Evolutionary conservation across 2,888 invertebrate species (phyloP).

Genomic region (Camponotus fellah): DNA sequence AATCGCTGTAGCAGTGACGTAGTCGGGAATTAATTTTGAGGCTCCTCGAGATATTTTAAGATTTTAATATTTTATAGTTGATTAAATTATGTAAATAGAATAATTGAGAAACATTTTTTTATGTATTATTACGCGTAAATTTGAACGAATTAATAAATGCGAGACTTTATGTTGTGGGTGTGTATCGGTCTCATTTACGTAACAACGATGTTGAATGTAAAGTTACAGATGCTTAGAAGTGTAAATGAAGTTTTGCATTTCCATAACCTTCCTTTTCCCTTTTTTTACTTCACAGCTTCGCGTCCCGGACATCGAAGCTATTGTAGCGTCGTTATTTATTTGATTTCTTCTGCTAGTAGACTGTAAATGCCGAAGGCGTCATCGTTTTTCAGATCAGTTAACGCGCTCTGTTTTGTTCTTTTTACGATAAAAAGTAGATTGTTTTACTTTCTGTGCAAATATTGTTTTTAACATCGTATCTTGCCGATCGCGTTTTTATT

Average conservation of each 20-base stretch:
- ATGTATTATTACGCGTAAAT: neutral
- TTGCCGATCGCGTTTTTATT: neutral
- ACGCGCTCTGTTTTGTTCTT: neutral
- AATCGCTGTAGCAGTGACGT: slow-evolving; percentile 28
- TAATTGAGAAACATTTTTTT: neutral
- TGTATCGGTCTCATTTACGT: neutral
- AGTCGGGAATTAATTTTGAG: neutral
- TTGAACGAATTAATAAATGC: neutral
- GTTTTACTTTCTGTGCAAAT: neutral
- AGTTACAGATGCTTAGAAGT: neutral
- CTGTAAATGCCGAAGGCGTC: slow-evolving; percentile 24
- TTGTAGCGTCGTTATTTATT: slow-evolving; percentile 75
- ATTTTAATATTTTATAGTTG: neutral
- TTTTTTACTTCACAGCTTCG: neutral
- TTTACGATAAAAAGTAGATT: neutral
- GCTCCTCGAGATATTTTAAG: neutral
- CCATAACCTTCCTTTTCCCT: neutral
- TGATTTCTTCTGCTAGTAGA: slow-evolving; percentile 39
- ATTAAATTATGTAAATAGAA: neutral
- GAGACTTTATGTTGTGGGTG: neutral
- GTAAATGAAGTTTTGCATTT: neutral
- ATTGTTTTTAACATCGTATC: neutral
- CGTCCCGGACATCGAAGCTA: slow-evolving; percentile 16
- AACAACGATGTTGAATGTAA: slow-evolving; percentile 2
- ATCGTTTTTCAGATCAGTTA: neutral